Percentiles rank a stretch among this genome's conserved stretches.
Conservation (phyloP, 1,140 invertebrate species). For the Formica selysi region DNA sequence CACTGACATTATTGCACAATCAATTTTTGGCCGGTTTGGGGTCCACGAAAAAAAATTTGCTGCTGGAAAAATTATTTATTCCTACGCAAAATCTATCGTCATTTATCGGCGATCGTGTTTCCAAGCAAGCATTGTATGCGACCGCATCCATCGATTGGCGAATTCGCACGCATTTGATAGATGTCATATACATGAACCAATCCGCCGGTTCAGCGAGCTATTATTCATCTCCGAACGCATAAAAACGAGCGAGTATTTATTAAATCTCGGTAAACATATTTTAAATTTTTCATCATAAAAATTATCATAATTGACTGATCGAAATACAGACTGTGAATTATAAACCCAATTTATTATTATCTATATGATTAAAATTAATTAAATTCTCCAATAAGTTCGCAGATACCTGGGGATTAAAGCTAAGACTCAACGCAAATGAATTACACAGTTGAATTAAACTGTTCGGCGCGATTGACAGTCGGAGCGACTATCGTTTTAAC, state of each 20-base stretch:
- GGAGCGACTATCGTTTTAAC: background rate
- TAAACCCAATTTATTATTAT: background rate
- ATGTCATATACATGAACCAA: conserved; percentile 21
- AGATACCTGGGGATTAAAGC: background rate
- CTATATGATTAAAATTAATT: conserved; percentile 2
- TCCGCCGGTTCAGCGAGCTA: background rate
- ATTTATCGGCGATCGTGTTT: background rate
- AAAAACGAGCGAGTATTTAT: background rate
- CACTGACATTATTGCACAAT: background rate
- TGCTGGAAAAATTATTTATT: conserved; percentile 37
- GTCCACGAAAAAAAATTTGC: background rate
- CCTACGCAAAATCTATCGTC: background rate
- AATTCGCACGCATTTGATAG: conserved; percentile 35
- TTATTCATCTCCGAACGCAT: conserved; percentile 24
- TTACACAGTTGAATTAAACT: background rate
- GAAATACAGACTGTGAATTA: background rate
- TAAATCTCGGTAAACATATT: conserved; percentile 5
- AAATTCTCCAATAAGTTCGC: background rate
- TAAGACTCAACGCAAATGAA: background rate
- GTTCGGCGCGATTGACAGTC: background rate
- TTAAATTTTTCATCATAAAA: background rate
- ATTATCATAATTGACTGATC: conserved; percentile 22
- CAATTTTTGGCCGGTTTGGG: conserved; percentile 10
- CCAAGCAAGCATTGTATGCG: background rate
- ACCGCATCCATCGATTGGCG: conserved; percentile 6